phyloP scores from a whole-genome alignment of 2,113 vertebrate species.

The Hypocryptadius cinnamomeus region DNA sequence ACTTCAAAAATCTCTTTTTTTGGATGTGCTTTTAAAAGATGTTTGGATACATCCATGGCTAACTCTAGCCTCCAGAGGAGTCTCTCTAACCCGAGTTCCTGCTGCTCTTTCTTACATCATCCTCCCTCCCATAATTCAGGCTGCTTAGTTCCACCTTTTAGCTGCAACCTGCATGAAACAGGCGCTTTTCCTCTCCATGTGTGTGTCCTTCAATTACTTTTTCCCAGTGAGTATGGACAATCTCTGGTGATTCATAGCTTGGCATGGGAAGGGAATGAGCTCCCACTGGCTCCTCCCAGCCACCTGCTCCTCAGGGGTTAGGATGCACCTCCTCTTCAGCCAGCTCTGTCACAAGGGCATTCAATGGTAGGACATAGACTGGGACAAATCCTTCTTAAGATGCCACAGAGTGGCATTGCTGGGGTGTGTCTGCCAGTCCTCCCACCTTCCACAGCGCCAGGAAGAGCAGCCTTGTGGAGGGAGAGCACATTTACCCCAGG shows the following conservation, averaged over 20 bases:
- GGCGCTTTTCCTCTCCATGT: neutral
- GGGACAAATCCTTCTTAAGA: neutral
- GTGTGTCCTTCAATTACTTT: neutral
- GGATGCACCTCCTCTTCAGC: neutral
- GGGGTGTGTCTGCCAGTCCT: neutral
- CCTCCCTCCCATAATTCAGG: neutral
- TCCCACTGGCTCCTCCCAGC: neutral
- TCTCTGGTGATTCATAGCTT: accelerated
- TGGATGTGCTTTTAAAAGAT: neutral
- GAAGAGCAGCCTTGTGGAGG: accelerated
- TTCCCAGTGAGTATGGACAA: neutral
- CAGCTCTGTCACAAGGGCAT: neutral
- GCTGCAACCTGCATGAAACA: neutral
- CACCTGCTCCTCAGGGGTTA: accelerated
- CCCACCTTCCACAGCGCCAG: neutral
- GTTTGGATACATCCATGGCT: neutral
- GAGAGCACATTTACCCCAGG: neutral
- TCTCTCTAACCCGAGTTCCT: neutral
- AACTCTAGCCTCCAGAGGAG: neutral
- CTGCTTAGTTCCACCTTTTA: neutral
- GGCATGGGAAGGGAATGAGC: accelerated
- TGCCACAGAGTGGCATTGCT: neutral
- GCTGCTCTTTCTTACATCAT: neutral
- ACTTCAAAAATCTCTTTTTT: neutral
- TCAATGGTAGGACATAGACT: accelerated